Percentiles rank a stretch among this genome's conserved stretches.
These are phyloP conservation scores for Calameuta pallipes DNA, from an alignment of 2,888 invertebrate genomes.

Conservation along the genomic window DNA sequence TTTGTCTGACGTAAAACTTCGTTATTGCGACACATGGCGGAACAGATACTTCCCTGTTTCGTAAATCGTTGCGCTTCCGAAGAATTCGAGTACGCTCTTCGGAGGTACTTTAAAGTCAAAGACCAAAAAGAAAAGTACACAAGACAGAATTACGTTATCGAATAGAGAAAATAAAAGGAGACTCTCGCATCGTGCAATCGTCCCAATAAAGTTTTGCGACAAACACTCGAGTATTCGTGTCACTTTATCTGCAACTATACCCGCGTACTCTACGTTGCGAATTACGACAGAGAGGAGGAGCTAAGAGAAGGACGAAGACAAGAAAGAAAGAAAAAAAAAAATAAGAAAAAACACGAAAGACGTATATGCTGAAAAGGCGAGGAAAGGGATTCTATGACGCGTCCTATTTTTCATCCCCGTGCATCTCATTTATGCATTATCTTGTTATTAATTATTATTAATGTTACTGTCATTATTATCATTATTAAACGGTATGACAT, in stretches of 20 bases:
- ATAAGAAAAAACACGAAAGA: background rate
- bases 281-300: constrained; percentile 19
- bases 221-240: constrained; percentile 12
- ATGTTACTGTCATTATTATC: constrained; percentile 59
- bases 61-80: background rate
- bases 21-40: background rate
- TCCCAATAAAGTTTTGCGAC: constrained; percentile 15
- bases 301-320: constrained; percentile 21
- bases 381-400: constrained; percentile 10
- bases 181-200: constrained; percentile 4
- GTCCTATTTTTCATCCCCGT: constrained; percentile 34
- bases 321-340: constrained; percentile 1
- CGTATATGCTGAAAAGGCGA: constrained; percentile 5
- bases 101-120: constrained; percentile 19
- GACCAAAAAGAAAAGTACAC: background rate
- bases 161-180: constrained; percentile 12
- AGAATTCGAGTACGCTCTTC: background rate
- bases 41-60: background rate
- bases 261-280: constrained; percentile 36
- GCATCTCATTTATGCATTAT: constrained; percentile 55
- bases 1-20: constrained; percentile 42
- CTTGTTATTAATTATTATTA: constrained; percentile 60
- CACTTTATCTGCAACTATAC: constrained; percentile 34
- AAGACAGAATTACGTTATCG: constrained; percentile 9
- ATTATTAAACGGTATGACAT: constrained; percentile 56